Evolutionary conservation across 2,113 vertebrate genomes (phyloP).

Genomic region (Glaucidium brasilianum): DNA sequence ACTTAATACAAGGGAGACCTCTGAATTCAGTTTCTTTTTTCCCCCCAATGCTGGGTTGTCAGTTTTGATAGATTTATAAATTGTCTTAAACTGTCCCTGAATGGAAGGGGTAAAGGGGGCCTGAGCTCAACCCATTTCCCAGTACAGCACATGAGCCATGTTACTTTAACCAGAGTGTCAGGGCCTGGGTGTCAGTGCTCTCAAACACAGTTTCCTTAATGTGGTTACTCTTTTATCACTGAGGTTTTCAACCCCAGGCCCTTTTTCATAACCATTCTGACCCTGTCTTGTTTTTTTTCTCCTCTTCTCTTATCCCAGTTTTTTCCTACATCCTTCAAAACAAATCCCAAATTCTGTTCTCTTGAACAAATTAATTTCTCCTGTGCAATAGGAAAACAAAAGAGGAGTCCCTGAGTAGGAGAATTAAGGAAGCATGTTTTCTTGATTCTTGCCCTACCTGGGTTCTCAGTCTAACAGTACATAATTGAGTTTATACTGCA

Average conservation of each 20-base stretch:
- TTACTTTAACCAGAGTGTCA: fast-evolving
- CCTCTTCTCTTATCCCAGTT: background rate
- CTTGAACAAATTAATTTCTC: background rate
- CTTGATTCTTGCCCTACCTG: background rate
- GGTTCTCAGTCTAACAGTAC: background rate
- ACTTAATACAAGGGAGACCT: background rate
- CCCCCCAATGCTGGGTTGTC: background rate
- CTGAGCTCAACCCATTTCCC: background rate
- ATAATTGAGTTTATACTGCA: background rate
- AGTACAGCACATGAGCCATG: background rate
- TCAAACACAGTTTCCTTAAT: background rate
- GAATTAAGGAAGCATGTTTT: background rate
- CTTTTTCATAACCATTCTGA: background rate
- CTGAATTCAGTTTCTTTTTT: background rate
- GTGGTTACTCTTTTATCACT: background rate
- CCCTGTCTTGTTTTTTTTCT: background rate
- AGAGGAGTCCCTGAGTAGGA: background rate
- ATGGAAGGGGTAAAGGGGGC: background rate
- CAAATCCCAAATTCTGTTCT: background rate
- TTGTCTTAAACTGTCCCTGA: background rate
- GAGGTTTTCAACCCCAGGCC: background rate
- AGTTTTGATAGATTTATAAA: background rate
- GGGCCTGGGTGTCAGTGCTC: background rate
- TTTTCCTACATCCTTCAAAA: background rate
- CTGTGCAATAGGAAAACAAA: background rate